Percentiles rank a stretch among this genome's conserved stretches.
Evolutionary conservation across 2,888 invertebrate species (phyloP).

Genomic region (Campoplex capitator): DNA sequence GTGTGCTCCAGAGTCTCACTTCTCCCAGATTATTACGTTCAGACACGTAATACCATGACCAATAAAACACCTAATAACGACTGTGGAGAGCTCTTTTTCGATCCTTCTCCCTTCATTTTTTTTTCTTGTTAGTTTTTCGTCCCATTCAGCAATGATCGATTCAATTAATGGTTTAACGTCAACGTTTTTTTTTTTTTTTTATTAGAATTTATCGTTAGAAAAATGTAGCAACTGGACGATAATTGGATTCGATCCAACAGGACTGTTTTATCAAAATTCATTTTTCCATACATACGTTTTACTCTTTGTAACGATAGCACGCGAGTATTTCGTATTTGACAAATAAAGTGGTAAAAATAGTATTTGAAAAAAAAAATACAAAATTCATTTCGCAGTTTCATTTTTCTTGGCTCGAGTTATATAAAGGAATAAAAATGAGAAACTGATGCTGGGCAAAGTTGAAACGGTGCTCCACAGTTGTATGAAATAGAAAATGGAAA

Average conservation of each 20-base stretch:
- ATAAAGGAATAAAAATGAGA: no score
- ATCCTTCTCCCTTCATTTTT: not conserved
- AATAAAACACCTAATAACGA: constrained; percentile 64
- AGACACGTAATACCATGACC: constrained; percentile 59
- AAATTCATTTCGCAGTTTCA: no score
- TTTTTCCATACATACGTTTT: no score
- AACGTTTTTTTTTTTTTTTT: not conserved
- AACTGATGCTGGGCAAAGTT: no score
- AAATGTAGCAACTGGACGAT: not conserved
- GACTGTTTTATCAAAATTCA: not conserved
- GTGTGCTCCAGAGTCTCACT: constrained; percentile 20
- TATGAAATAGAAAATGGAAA: no score
- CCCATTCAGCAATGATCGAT: not conserved
- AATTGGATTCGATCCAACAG: not conserved
- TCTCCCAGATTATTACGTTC: constrained; percentile 61
- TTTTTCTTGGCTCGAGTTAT: no score
- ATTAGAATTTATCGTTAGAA: not conserved
- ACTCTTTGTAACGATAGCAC: no score
- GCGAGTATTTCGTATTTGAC: no score
- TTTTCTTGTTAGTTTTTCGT: not conserved
- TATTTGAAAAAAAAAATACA: no score
- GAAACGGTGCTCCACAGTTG: no score
- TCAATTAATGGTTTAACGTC: not conserved
- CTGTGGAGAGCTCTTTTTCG: not conserved
- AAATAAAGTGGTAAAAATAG: no score